Conservation (phyloP, 1,140 invertebrate genomes). For the Zelostemma sp. region DNA sequence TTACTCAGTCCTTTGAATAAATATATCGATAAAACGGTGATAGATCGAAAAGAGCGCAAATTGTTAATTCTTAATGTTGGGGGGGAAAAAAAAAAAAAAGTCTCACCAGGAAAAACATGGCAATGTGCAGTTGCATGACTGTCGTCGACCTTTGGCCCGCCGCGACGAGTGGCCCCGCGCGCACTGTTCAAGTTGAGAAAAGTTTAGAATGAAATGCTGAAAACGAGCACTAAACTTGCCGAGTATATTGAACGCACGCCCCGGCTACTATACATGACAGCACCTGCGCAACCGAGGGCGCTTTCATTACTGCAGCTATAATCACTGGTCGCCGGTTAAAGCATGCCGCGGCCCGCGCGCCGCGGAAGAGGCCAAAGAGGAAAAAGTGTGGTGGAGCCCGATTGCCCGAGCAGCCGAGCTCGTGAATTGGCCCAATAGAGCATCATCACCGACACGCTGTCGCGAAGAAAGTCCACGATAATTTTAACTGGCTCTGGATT, state of each 20-base stretch:
- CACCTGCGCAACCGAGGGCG: conserved; percentile 50
- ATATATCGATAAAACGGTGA: too few relatives aligned
- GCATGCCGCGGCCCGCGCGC: too few relatives aligned
- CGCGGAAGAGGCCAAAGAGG: conserved; percentile 47
- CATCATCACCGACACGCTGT: too few relatives aligned
- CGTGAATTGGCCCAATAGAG: conserved; percentile 29
- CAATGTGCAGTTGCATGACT: conserved; percentile 23
- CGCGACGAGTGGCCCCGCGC: too few relatives aligned
- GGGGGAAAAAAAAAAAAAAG: background rate
- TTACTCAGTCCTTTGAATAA: conserved; percentile 20
- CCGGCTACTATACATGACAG: conserved; percentile 42
- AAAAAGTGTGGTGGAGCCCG: conserved; percentile 46
- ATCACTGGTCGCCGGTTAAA: conserved; percentile 42
- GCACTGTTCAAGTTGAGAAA: too few relatives aligned
- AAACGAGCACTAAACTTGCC: too few relatives aligned
- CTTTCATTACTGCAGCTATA: conserved; percentile 50
- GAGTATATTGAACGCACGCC: conserved; percentile 18
- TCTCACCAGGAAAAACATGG: conserved; percentile 39
- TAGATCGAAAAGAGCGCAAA: too few relatives aligned
- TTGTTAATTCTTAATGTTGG: too few relatives aligned
- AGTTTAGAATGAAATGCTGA: too few relatives aligned
- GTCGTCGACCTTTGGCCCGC: background rate
- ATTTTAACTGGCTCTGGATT: too few relatives aligned
- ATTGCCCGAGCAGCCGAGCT: conserved; percentile 34
- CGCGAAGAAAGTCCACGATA: too few relatives aligned